Evolutionary conservation across 2,113 vertebrate genomes (phyloP), one percentile per base, ranked within the genome.

Genomic region (Pelusios castaneus): DNA sequence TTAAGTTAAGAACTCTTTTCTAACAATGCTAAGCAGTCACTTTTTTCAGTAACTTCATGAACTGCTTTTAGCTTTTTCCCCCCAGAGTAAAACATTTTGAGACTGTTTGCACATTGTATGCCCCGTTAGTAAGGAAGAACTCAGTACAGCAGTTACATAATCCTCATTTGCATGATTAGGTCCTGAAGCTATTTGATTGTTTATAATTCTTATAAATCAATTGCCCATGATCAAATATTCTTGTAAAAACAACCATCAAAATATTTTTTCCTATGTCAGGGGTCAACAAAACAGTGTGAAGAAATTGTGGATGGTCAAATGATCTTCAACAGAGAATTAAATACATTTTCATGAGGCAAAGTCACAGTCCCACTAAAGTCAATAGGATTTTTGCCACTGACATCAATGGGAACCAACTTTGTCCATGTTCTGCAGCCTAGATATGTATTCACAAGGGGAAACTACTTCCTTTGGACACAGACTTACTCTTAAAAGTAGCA

Each of bases 1-100:
- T 24, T 47, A 21, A 31, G 4, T 5, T 17, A 0, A 0, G 34
- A 56, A 52, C 22, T 24, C n/a, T 5, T 75, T 81, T 31, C 31
- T 38, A 24, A 25, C 22, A 13, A 22, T 12, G 55, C 55, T 87
- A 4, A 80, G 4, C 1, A 5, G 22, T 49, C 24, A 52, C 52
- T 82, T 22, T 54, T 89, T 70, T 56, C 54, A 38, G 14, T 21
- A 49, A 60, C 38, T 41, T 19, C 31, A 5, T 0, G 19, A 85
- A 43, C 16, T 2, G 29, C 45, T 2, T 2, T 0, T 24, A 76
- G 81, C 5, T 86, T 76, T 89, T 93, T 54, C 0, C 22, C 24
- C 45, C 77, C 1, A 0, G n/a, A 67, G 11, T 9, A 75, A 16
- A 5, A 34, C 29, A 12, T 3, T 82, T 90, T 55, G 2, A 19